A percentile compares a stretch with the other conserved stretches of the same genome.
Conservation (phyloP, 1,140 invertebrate species). For the Diploscapter pachys region DNA sequence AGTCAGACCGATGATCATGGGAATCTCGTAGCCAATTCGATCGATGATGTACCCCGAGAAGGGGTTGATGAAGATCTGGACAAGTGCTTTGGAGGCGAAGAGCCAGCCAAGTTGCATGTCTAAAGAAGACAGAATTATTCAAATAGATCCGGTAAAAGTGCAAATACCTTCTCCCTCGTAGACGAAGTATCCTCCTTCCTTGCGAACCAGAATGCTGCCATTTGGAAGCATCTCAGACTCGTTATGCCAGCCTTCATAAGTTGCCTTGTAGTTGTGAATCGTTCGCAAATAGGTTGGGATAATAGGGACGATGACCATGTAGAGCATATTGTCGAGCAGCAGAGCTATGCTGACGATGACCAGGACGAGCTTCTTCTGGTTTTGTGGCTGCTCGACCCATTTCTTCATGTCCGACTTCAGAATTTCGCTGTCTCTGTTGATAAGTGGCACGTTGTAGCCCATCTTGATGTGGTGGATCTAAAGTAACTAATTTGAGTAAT, state of each 20-base stretch:
- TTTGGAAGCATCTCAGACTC: constrained; percentile 50
- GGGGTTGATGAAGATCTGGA: constrained; percentile 95
- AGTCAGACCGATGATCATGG: constrained; percentile 94
- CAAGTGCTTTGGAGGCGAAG: constrained; percentile 96
- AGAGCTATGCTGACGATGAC: constrained; percentile 94
- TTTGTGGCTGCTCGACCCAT: constrained; percentile 44
- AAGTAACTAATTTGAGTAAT: too few relatives aligned
- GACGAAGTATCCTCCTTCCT: constrained; percentile 61
- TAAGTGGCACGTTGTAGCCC: constrained; percentile 54
- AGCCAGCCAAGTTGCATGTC: constrained; percentile 90
- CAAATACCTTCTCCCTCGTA: constrained; percentile 70
- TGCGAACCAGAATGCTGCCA: constrained; percentile 46
- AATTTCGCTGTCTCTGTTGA: constrained; percentile 55
- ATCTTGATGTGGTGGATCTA: constrained; percentile 9
- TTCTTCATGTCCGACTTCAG: constrained; percentile 46
- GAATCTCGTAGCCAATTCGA: constrained; percentile 94
- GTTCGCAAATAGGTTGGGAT: constrained; percentile 56
- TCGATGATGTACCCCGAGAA: constrained; percentile 97
- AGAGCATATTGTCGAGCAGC: constrained; percentile 95
- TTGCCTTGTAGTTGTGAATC: constrained; percentile 59
- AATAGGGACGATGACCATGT: constrained; percentile 99
- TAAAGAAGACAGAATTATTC: too few relatives aligned
- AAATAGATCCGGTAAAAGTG: too few relatives aligned
- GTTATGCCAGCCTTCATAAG: constrained; percentile 62
- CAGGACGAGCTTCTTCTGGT: constrained; percentile 57